Percentiles rank a stretch among this genome's conserved stretches.
phyloP scores from a whole-genome alignment of 2,797 vertebrate species.

The Varecia variegata region DNA sequence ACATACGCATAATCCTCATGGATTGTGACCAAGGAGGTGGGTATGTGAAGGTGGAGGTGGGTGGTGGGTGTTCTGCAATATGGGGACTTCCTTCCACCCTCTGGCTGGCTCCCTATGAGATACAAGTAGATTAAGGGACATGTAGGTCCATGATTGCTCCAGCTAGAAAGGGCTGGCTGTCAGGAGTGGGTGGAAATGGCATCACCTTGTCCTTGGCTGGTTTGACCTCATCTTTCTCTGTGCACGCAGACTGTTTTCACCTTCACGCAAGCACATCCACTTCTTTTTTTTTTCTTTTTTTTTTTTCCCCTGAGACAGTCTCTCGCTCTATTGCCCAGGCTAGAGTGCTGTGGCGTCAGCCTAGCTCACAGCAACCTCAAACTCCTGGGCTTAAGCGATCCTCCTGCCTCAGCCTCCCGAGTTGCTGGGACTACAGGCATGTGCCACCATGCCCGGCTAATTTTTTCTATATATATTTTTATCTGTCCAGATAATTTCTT shows the following conservation, averaged over 20 bases:
- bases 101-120: not conserved
- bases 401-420: too few relatives aligned
- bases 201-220: not conserved
- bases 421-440: too few relatives aligned
- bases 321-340: too few relatives aligned
- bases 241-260: fast-evolving
- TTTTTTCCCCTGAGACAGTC: too few relatives aligned
- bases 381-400: too few relatives aligned
- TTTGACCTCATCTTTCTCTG: not conserved
- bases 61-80: not conserved
- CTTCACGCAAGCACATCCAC: not conserved
- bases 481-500: too few relatives aligned
- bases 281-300: too few relatives aligned
- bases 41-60: not conserved
- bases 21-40: not conserved
- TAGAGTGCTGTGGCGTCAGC: too few relatives aligned
- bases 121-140: not conserved
- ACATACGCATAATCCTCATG: not conserved
- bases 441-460: too few relatives aligned
- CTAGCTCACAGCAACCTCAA: too few relatives aligned
- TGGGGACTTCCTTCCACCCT: not conserved
- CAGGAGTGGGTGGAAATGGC: not conserved
- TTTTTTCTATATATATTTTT: too few relatives aligned
- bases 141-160: not conserved
- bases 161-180: not conserved